Conservation (phyloP, 92 coral and sea anemone species). For the Heteractis magnifica region DNA sequence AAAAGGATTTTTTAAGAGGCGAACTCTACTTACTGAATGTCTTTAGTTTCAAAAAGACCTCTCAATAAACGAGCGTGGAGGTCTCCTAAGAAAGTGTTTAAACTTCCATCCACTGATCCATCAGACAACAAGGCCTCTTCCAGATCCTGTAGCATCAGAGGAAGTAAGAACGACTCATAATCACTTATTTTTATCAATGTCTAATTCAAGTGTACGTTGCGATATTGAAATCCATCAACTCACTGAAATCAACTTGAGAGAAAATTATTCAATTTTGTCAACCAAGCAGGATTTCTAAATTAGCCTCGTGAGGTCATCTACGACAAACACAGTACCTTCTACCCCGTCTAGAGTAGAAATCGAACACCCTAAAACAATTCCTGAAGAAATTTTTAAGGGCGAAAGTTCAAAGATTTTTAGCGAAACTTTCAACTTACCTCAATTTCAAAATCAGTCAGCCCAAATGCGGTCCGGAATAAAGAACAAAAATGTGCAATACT, state of each 20-base stretch:
- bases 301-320: neutral
- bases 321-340: slow-evolving; percentile 6
- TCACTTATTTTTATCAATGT: neutral
- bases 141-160: slow-evolving; percentile 62
- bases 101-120: slow-evolving; percentile 81
- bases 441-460: slow-evolving; percentile 98
- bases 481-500: slow-evolving; percentile 98
- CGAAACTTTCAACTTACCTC: slow-evolving; percentile 75
- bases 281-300: slow-evolving; percentile 24
- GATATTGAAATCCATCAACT: slow-evolving; percentile 20
- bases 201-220: slow-evolving; percentile 7
- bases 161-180: slow-evolving; percentile 4
- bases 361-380: slow-evolving; percentile 29
- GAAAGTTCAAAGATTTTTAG: slow-evolving; percentile 48
- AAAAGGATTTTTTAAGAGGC: neutral
- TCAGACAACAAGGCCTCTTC: slow-evolving; percentile 94
- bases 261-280: slow-evolving; percentile 24
- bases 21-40: slow-evolving; percentile 74
- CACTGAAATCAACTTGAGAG: slow-evolving; percentile 24
- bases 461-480: slow-evolving; percentile 98
- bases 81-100: slow-evolving; percentile 93
- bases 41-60: slow-evolving; percentile 87
- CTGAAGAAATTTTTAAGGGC: slow-evolving; percentile 28
- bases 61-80: slow-evolving; percentile 90
- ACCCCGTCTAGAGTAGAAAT: slow-evolving; percentile 13